phyloP scores from a whole-genome alignment of 2,888 invertebrate genomes.

The Melanargia galathea region DNA sequence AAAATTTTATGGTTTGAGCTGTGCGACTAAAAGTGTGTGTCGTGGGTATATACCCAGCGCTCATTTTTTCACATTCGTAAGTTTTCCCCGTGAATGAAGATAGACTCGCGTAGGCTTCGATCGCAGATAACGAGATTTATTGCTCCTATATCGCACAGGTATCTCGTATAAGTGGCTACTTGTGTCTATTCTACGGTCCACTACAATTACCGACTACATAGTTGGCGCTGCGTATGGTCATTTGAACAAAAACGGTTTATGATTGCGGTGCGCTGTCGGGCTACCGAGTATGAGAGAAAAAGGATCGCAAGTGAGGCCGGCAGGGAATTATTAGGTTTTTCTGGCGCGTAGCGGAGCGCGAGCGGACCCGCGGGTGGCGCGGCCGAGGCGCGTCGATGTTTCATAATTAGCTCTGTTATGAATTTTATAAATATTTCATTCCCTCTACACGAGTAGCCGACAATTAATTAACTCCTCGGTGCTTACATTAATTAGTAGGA shows the following conservation, averaged over 20 bases:
- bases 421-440: slow-evolving; percentile 81
- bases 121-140: slow-evolving; percentile 36
- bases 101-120: slow-evolving; percentile 23
- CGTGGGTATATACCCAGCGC: slow-evolving; percentile 33
- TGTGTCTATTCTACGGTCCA: slow-evolving; percentile 33
- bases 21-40: slow-evolving; percentile 36
- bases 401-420: slow-evolving; percentile 79
- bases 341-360: slow-evolving; percentile 49
- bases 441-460: slow-evolving; percentile 66
- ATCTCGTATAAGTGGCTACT: slow-evolving; percentile 36
- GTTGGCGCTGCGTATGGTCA: slow-evolving; percentile 45
- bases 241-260: slow-evolving; percentile 47
- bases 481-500: slow-evolving; percentile 77
- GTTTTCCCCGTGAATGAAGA: slow-evolving; percentile 41
- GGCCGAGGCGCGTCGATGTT: slow-evolving; percentile 64
- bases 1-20: slow-evolving; percentile 61
- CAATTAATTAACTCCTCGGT: slow-evolving; percentile 77
- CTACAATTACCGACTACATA: slow-evolving; percentile 43
- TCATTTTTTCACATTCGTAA: slow-evolving; percentile 38
- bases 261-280: slow-evolving; percentile 43
- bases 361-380: slow-evolving; percentile 72
- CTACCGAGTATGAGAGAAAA: slow-evolving; percentile 42
- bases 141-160: slow-evolving; percentile 34
- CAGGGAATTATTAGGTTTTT: slow-evolving; percentile 62
- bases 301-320: slow-evolving; percentile 43